Percentiles rank a stretch among this genome's conserved stretches.
These are phyloP conservation scores for Sminthopsis crassicaudata DNA, from an alignment of 2,113 vertebrate genomes.

Conservation along the genomic window DNA sequence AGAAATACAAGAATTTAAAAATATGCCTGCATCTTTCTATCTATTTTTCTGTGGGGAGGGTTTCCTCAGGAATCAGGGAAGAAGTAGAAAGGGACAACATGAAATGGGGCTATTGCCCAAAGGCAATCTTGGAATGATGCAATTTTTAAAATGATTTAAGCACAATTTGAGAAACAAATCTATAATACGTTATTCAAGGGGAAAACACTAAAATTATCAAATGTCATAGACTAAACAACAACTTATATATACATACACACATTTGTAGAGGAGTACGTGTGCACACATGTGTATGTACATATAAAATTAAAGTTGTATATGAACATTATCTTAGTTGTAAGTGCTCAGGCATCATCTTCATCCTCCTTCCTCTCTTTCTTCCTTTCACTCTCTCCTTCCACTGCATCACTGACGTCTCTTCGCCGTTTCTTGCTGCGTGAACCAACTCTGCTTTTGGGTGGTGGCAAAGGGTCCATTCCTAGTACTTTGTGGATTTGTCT, in stretches of 20 bases:
- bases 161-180: conserved; percentile 65
- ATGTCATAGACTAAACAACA: conserved; percentile 24
- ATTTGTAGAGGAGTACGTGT: conserved; percentile 50
- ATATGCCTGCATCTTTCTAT: neutral
- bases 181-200: conserved; percentile 50
- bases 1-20: neutral
- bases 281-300: neutral
- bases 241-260: conserved; percentile 50
- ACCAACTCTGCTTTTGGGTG: conserved; percentile 75
- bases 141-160: conserved; percentile 58
- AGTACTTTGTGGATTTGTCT: conserved; percentile 86
- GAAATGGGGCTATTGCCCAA: conserved; percentile 64
- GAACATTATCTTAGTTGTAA: conserved; percentile 33
- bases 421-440: conserved; percentile 84
- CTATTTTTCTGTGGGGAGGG: neutral
- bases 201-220: conserved; percentile 48
- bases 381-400: conserved; percentile 64
- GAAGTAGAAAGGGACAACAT: conserved; percentile 28
- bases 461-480: conserved; percentile 79
- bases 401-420: conserved; percentile 71
- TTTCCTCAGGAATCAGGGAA: conserved; percentile 1
- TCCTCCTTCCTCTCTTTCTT: conserved; percentile 84
- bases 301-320: conserved; percentile 58
- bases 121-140: conserved; percentile 66
- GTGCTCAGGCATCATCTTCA: conserved; percentile 70